Conservation (phyloP, 2,797 vertebrate genomes). For the Typhlichthys eigenmanni region DNA sequence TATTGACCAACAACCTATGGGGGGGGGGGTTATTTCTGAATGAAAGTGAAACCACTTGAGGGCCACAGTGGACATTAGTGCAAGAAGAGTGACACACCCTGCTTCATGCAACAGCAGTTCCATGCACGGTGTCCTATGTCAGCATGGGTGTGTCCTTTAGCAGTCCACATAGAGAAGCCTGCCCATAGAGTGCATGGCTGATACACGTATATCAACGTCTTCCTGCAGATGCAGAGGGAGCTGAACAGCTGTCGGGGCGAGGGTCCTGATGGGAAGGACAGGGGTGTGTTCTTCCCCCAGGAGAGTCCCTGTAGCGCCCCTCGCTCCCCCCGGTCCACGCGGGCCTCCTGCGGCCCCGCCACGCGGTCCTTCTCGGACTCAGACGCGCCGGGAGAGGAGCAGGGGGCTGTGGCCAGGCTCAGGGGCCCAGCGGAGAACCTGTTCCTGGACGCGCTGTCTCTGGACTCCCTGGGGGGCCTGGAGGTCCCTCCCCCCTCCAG, state of each 20-base stretch:
- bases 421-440: conserved; percentile 86
- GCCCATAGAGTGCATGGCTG: too few species aligned
- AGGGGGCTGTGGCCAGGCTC: conserved; percentile 73
- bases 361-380: conserved; percentile 84
- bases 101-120: too few species aligned
- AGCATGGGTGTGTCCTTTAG: too few species aligned
- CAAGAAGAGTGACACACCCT: too few species aligned
- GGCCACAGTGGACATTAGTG: too few species aligned
- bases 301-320: conserved; percentile 68
- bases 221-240: conserved; percentile 85
- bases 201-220: neutral
- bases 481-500: conserved; percentile 77
- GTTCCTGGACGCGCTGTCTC: conserved; percentile 88
- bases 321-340: conserved; percentile 40
- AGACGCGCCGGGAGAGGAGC: conserved; percentile 81
- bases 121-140: too few species aligned
- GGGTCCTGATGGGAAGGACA: conserved; percentile 63
- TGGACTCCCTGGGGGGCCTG: conserved; percentile 80
- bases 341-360: conserved; percentile 41
- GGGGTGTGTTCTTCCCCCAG: conserved; percentile 69
- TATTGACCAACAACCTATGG: too few species aligned
- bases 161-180: too few species aligned
- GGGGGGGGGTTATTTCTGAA: too few species aligned
- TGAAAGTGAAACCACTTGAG: too few species aligned
- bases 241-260: conserved; percentile 66